Evolutionary conservation across 2,888 invertebrate genomes (phyloP), one percentile per base, ranked within the genome.

Genomic region (Platycheirus rosarum): DNA sequence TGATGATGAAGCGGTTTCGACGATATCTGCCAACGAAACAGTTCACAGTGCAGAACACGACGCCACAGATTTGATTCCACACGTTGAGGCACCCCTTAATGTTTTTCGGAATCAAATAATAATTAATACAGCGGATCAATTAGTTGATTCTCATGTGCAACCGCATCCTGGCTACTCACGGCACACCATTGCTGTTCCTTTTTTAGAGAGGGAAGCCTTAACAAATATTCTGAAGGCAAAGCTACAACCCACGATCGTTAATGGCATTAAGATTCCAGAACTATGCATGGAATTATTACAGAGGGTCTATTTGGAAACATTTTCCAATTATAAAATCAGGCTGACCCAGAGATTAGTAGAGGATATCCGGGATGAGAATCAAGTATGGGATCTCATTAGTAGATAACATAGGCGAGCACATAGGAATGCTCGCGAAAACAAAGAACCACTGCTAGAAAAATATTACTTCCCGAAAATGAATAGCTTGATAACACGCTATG

Each of bases 41-140:
- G 20, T 63, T 5, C 84, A 84, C 42, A 80, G 80, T 20, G 84
- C 78, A 9, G 75, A 84, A 11, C 77, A 85, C 35, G 77, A 78
- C 20, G 62, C 42, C 7, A 68, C 75, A 11, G 84, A 84, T 14
- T 71, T 84, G 76, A 42, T 23, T 23, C 23, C 23, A 6, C 23
- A 23, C 23, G 23, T 23, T 23, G 23, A 23, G 23, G 23, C 3
- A 1, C 80, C 84, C 1, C 62, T 85, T 8, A 85, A 84, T 14
- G 71, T 78, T 0, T 75, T 57, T 23, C 48, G 57, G 14, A 79
- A 84, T 23, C 84, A 85, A 40, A 29, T 84, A 48, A 60, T 84
- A 9, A 60, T n/a, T n/a, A n/a, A n/a, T n/a, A 44, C 65, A 13
- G 78, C 7, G 11, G 8, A 32, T 32, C 32, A 32, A 9, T 9